Base-by-base conservation (phyloP, 1,140 invertebrate genomes). In the Calosoma granatense region DNA sequence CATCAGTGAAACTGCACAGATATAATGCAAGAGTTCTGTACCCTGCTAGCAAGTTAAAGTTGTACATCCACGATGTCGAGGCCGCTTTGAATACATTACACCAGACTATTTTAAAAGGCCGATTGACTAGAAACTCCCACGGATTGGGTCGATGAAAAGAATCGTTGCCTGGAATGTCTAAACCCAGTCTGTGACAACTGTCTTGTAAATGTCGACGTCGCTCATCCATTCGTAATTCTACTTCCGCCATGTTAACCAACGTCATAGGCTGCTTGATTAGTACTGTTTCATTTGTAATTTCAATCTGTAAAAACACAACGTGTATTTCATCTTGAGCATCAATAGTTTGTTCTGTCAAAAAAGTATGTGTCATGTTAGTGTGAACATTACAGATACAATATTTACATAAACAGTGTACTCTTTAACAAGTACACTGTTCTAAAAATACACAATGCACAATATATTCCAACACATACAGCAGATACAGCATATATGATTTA, bases 11-110 rank as follows among this genome's bases (percentile, higher is more conserved):
- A 22, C 11, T 4, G 47, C 41, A 26, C 6, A 14, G 56, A 43
- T 14, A 26, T 22, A 22, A 20, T 22, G 20, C 43, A 52, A 22
- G 54, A 26, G n/a, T n/a, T n/a, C n/a, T n/a, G 63, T 61, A 88
- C 73, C 87, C 87, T 14, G 87, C 87, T 65, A 90, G 79, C 55
- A 89, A 72, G 72, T 90, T 90, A 65, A 90, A 90, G 72, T 90
- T 90, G 71, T 89, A 90, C 86, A 92, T 88, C 88, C 88, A 92
- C 0, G 88, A 90, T 1, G 88, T 88, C 22, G 87, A 90, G 1
- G 88, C 90, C 11, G 88, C 88, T 77, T 91, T 90, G 70, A 90
- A 91, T 55, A 91, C 81, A 68, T 90, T 90, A 68, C 88, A 91
- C 83, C 88, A 91, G 65, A 90, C 85, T 51, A 90, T 75, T 65